A percentile compares a stretch with the other conserved stretches of the same genome.
phyloP scores from a whole-genome alignment of 1,140 invertebrate genomes.

The Polypedilum pembai region DNA sequence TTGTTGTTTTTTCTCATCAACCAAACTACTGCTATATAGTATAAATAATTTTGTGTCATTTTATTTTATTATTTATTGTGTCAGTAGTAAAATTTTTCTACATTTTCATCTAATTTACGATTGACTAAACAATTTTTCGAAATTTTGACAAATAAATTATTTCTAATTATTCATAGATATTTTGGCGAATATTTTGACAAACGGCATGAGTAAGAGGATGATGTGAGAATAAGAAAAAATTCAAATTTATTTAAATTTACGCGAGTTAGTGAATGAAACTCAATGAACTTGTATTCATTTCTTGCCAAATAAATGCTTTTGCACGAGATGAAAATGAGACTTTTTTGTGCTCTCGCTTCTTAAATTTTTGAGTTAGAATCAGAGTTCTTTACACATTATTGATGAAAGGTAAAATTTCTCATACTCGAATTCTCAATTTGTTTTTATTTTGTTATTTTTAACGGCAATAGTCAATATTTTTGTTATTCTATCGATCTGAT shows the following conservation, averaged over 20 bases:
- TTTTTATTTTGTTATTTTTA: no score
- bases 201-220: background rate
- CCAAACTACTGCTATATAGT: no score
- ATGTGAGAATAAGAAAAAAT: background rate
- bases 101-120: constrained; percentile 4
- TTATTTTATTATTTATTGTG: background rate
- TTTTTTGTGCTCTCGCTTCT: no score
- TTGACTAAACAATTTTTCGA: background rate
- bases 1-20: background rate
- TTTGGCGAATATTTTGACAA: background rate
- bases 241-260: background rate
- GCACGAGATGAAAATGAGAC: no score
- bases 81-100: background rate
- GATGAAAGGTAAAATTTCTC: no score
- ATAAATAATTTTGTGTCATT: background rate
- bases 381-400: no score
- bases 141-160: background rate
- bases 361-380: no score
- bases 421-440: no score
- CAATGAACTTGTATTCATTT: background rate
- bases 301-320: background rate
- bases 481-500: no score
- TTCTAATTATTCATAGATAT: background rate
- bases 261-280: background rate
- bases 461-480: no score